phyloP scores from a whole-genome alignment of 2,113 vertebrate species.

The Heptranchias perlo region DNA sequence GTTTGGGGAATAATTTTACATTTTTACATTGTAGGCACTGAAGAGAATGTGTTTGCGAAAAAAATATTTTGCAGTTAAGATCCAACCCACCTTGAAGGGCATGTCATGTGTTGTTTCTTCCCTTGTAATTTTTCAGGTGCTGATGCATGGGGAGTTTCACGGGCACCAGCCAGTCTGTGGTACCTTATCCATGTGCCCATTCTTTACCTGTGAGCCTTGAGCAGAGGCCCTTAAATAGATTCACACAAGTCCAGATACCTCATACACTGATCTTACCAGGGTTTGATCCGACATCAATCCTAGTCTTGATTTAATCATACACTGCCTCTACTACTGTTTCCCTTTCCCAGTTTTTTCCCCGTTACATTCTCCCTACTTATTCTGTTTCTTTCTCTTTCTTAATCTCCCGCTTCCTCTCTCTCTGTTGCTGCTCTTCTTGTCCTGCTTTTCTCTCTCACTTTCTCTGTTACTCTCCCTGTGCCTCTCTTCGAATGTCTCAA shows the following conservation, averaged over 20 bases:
- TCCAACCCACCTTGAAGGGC: not conserved
- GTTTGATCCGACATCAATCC: not conserved
- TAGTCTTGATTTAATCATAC: not conserved
- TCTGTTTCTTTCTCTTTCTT: not conserved
- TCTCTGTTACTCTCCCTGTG: not conserved
- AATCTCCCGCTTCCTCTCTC: not conserved
- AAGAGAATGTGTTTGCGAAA: not conserved
- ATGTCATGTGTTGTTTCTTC: not conserved
- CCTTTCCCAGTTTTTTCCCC: not conserved
- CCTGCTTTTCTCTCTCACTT: not conserved
- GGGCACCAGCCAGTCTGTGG: not conserved
- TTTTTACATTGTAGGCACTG: not conserved
- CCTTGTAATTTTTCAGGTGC: not conserved
- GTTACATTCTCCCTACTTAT: not conserved
- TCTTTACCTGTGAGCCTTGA: not conserved
- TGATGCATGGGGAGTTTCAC: not conserved
- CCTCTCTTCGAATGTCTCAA: not conserved
- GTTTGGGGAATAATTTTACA: not conserved
- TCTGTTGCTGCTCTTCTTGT: not conserved
- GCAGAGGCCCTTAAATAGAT: not conserved
- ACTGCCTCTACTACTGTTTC: not conserved
- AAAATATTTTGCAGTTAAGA: not conserved
- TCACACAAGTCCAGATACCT: not conserved
- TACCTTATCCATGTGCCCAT: not conserved
- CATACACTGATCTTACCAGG: not conserved